Conservation (phyloP, 64 coral and sea anemone species). For the Stichodactyla helianthus region DNA sequence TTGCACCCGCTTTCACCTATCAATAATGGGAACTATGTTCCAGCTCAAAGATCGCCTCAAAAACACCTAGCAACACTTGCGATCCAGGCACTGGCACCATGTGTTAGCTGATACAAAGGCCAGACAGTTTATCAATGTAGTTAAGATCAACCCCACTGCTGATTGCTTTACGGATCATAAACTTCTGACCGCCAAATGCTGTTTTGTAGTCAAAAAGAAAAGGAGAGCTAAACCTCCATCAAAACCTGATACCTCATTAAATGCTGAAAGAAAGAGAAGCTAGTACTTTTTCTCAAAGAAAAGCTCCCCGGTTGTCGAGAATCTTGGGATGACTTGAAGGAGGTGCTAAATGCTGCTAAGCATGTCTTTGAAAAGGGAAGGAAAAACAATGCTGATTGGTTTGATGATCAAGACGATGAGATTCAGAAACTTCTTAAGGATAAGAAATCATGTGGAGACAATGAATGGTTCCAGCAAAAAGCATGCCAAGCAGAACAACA, state of each 20-base stretch:
- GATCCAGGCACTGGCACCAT: constrained; percentile 35
- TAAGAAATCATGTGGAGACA: constrained; percentile 7
- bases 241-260: too few species aligned
- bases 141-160: constrained; percentile 10
- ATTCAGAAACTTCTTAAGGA: constrained; percentile 27
- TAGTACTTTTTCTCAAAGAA: too few species aligned
- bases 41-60: constrained; percentile 27
- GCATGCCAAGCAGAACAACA: constrained; percentile 12
- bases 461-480: constrained; percentile 36
- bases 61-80: constrained; percentile 26
- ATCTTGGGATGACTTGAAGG: too few species aligned
- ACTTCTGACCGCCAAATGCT: constrained; percentile 11
- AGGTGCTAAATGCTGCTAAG: too few species aligned
- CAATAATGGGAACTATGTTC: constrained; percentile 46
- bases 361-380: constrained; percentile 39
- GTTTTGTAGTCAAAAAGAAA: constrained; percentile 18
- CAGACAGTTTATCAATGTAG: background rate
- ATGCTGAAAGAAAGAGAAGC: too few species aligned
- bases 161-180: constrained; percentile 36
- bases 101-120: background rate
- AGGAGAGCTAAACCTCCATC: constrained; percentile 28
- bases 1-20: constrained; percentile 10
- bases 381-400: constrained; percentile 33
- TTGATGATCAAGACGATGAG: constrained; percentile 45
- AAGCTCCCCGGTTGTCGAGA: too few species aligned